A percentile compares a stretch with the other conserved stretches of the same genome.
phyloP scores from a whole-genome alignment of 2,888 invertebrate genomes.

The Amphimallon solstitiale region DNA sequence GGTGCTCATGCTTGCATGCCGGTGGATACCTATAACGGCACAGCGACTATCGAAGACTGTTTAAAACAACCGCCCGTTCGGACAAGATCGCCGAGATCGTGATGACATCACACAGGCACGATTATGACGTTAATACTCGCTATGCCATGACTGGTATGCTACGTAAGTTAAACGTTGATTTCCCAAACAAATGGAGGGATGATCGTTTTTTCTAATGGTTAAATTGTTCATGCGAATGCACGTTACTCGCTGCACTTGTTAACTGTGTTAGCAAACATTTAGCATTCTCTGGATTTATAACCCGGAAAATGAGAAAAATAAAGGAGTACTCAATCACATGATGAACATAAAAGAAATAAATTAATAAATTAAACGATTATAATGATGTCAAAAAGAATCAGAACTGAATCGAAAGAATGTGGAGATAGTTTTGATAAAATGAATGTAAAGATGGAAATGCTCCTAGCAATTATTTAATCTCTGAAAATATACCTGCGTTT shows the following conservation, averaged over 20 bases:
- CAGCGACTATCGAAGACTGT: no score
- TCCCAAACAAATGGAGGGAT: not conserved
- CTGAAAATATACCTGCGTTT: slow-evolving; percentile 19
- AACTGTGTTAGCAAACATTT: slow-evolving; percentile 54
- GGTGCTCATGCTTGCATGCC: slow-evolving; percentile 36
- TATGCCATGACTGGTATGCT: no score
- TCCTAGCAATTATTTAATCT: slow-evolving; percentile 47
- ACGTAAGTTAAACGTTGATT: slow-evolving; percentile 1
- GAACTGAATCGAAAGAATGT: slow-evolving; percentile 38
- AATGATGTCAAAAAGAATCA: slow-evolving; percentile 30
- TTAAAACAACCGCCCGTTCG: no score
- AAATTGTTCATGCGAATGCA: slow-evolving; percentile 31
- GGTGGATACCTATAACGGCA: no score
- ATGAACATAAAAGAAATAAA: slow-evolving; percentile 47
- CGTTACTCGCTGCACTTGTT: slow-evolving; percentile 43
- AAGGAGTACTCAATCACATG: slow-evolving; percentile 40
- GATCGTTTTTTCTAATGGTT: not conserved
- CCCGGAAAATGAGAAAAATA: slow-evolving; percentile 45
- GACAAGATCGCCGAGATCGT: no score
- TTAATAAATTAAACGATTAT: slow-evolving; percentile 13
- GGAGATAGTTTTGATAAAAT: slow-evolving; percentile 44
- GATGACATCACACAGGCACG: no score
- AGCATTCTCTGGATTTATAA: slow-evolving; percentile 61
- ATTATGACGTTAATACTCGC: no score
- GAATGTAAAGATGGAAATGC: slow-evolving; percentile 52